Conservation (phyloP, 1,140 invertebrate species). For the Spodoptera litura region DNA sequence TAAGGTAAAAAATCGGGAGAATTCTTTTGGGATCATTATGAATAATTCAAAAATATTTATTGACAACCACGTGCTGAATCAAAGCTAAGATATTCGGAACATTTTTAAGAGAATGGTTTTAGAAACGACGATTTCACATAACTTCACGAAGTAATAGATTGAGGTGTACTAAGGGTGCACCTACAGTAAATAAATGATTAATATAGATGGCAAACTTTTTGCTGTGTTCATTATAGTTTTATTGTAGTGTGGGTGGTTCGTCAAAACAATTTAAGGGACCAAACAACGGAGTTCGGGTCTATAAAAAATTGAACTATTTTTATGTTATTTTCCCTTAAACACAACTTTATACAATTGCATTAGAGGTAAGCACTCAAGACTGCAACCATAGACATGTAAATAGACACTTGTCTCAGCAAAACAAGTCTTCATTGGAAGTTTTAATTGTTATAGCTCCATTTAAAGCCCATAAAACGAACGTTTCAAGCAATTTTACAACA, state of each 20-base stretch:
- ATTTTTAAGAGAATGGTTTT: constrained; percentile 58
- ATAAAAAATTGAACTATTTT: too few relatives aligned
- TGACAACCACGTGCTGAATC: constrained; percentile 43
- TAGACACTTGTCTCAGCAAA: neutral
- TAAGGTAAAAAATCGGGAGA: constrained; percentile 33
- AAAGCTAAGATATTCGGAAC: constrained; percentile 56
- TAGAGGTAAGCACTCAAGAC: constrained; percentile 37
- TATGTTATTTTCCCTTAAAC: too few relatives aligned
- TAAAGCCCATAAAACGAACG: constrained; percentile 22
- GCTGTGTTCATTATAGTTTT: too few relatives aligned
- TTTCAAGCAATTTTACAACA: constrained; percentile 37
- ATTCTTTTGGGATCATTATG: constrained; percentile 29
- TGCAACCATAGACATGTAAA: neutral
- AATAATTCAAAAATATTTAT: constrained; percentile 54
- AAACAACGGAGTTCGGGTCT: too few relatives aligned
- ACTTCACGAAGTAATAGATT: constrained; percentile 56
- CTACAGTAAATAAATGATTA: too few relatives aligned
- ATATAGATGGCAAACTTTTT: too few relatives aligned
- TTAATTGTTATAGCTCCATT: constrained; percentile 41
- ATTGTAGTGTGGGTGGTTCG: too few relatives aligned
- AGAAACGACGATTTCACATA: constrained; percentile 53
- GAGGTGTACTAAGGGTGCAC: constrained; percentile 22
- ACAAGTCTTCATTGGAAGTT: constrained; percentile 13
- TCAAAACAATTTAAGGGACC: too few relatives aligned
- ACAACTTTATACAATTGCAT: too few relatives aligned